Conservation (phyloP, 2,113 vertebrate species). For the Odontesthes bonariensis region DNA sequence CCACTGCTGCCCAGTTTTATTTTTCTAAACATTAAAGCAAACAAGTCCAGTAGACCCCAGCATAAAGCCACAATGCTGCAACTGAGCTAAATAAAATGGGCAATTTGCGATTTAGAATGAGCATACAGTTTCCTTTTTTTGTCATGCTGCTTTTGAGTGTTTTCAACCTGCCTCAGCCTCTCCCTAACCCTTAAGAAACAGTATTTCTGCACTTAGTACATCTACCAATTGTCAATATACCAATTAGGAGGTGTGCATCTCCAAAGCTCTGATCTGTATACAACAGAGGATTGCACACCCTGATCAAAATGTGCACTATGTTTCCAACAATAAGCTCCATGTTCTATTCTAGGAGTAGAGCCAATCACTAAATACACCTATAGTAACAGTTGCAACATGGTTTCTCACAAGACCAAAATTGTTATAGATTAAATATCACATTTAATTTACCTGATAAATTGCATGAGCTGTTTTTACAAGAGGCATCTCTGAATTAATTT, state of each 20-base stretch:
- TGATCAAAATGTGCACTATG: constrained; percentile 1
- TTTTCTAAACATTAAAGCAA: too few species aligned
- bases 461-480: neutral
- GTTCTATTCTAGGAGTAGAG: neutral
- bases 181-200: neutral
- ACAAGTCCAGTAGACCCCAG: neutral
- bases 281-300: neutral
- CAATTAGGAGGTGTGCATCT: neutral
- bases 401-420: constrained; percentile 1
- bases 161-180: neutral
- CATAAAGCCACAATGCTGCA: neutral
- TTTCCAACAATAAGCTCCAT: neutral
- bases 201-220: neutral
- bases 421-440: constrained; percentile 9
- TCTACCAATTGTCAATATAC: constrained; percentile 16
- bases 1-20: too few species aligned
- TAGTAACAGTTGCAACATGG: neutral
- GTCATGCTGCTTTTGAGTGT: neutral
- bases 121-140: neutral
- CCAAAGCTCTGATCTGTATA: constrained; percentile 4
- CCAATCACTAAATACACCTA: constrained; percentile 1
- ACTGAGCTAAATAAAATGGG: neutral
- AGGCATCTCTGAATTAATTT: constrained; percentile 4
- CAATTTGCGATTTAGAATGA: neutral
- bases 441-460: constrained; percentile 9